These are phyloP conservation scores for Proctacanthus coquilletti DNA, from an alignment of 1,140 invertebrate species.

Conservation along the genomic window DNA sequence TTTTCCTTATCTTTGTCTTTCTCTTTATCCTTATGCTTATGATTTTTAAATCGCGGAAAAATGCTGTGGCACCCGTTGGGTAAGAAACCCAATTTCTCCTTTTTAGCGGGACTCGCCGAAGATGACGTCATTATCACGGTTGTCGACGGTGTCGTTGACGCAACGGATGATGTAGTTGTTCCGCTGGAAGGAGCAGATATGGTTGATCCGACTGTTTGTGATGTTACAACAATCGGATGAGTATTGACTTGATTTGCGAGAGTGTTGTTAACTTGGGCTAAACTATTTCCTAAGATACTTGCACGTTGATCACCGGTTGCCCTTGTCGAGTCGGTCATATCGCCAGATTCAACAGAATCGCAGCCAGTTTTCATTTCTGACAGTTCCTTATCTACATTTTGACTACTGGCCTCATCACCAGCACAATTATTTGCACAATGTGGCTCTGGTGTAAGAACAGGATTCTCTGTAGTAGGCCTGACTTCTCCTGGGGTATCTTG, in stretches of 20 bases:
- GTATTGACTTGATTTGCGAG: not conserved
- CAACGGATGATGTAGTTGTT: not conserved
- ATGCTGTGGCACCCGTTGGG: conserved; percentile 29
- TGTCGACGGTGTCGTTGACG: conserved; percentile 1
- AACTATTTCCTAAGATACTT: conserved; percentile 16
- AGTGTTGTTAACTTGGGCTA: conserved; percentile 8
- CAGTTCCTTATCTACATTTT: too few species aligned
- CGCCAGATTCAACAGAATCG: too few species aligned
- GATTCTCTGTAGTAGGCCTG: too few species aligned
- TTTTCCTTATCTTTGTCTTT: conserved; percentile 24
- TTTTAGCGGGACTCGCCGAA: conserved; percentile 13
- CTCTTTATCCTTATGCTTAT: conserved; percentile 26
- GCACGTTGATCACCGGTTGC: conserved; percentile 7
- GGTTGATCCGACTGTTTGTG: not conserved
- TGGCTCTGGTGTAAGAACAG: too few species aligned
- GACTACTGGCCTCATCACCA: too few species aligned
- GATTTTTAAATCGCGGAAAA: conserved; percentile 29
- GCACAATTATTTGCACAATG: too few species aligned
- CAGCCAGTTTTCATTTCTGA: too few species aligned
- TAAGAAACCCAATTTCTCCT: conserved; percentile 27
- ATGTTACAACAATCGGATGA: conserved; percentile 1
- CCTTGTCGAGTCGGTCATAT: conserved; percentile 14
- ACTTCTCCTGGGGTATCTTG: conserved; percentile 15
- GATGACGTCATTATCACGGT: conserved; percentile 4
- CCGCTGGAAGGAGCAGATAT: not conserved